A percentile compares a stretch with the other conserved stretches of the same genome.
Evolutionary conservation across 1,140 invertebrate species (phyloP).

Genomic region (Tetraneura akinire): DNA sequence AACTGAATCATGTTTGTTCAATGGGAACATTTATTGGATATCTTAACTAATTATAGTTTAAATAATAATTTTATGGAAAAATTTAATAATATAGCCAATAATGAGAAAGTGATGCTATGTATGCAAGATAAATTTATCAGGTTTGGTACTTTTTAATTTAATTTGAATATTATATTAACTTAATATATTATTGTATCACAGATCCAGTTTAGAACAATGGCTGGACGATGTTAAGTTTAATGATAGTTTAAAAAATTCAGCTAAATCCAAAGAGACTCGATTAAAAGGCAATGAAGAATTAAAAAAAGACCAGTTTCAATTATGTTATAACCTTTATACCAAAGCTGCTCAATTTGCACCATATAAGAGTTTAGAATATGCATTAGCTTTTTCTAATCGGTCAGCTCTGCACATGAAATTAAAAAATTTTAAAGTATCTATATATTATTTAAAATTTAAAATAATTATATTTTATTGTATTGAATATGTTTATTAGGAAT

Average conservation of each 20-base stretch:
- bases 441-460: not conserved
- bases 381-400: conserved; percentile 60
- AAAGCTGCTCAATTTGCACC: conserved; percentile 59
- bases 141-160: conserved; percentile 6
- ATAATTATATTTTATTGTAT: not conserved
- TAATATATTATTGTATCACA: not conserved
- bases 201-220: not conserved
- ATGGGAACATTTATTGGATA: conserved; percentile 29
- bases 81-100: not conserved
- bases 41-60: conserved; percentile 1
- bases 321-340: conserved; percentile 59
- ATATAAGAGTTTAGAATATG: conserved; percentile 57
- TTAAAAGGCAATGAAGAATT: conserved; percentile 58
- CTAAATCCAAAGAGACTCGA: conserved; percentile 56
- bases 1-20: not conserved
- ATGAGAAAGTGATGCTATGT: conserved; percentile 30
- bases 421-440: conserved; percentile 57
- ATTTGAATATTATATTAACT: too few relatives aligned
- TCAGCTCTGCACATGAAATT: conserved; percentile 60
- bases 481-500: conserved; percentile 16
- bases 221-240: conserved; percentile 18
- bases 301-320: conserved; percentile 57
- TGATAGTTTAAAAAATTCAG: conserved; percentile 54
- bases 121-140: conserved; percentile 18
- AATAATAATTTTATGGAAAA: conserved; percentile 19